Base-by-base conservation (phyloP, 2,797 vertebrate genomes). In the Syndactyla subalaris region DNA sequence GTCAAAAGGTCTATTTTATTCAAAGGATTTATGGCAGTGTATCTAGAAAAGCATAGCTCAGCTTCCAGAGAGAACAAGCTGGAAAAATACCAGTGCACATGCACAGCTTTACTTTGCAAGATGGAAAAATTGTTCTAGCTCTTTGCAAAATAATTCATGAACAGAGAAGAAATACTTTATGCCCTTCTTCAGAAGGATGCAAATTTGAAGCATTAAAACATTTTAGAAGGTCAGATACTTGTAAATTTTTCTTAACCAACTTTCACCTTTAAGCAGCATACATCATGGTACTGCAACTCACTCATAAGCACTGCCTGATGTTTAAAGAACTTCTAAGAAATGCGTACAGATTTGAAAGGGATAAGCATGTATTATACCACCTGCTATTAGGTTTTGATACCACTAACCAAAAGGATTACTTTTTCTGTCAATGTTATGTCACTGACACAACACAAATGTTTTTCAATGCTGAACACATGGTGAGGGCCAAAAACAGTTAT, bases 1-100 rank as follows among this genome's bases (percentile, higher is more conserved):
- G 83, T 95, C 83, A 96, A 87, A 93, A 94, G 34, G 52, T 66
- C 58, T 85, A 48, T 75, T 94, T 93, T 86, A 84, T 74, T 71
- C 20, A 70, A 77, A 91, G 80, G 71, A 92, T 86, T 95, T 86
- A 94, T 36, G 21, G 71, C 29, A 95, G 24, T 32, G 16, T 66
- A 72, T 54, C 70, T 43, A 62, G 59, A 52, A 89, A 84, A 95
- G 58, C 32, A 86, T 12, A 61, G 32, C 38, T 90, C 71, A 91
- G 52, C 46, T 71, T 76, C 68, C 17, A 74, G 20, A 85, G n/a
- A 79, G 54, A 77, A 51, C 13, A 92, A 77, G 68, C 20, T 23
- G 72, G 49, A 77, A 92, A 94, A 92, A 57, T 57, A 43, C 6
- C 61, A 77, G 9, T n/a, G 51, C 7, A 58, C 3, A 36, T 8